Conservation (phyloP, 2,797 vertebrate genomes). For the Hirundo rustica region DNA sequence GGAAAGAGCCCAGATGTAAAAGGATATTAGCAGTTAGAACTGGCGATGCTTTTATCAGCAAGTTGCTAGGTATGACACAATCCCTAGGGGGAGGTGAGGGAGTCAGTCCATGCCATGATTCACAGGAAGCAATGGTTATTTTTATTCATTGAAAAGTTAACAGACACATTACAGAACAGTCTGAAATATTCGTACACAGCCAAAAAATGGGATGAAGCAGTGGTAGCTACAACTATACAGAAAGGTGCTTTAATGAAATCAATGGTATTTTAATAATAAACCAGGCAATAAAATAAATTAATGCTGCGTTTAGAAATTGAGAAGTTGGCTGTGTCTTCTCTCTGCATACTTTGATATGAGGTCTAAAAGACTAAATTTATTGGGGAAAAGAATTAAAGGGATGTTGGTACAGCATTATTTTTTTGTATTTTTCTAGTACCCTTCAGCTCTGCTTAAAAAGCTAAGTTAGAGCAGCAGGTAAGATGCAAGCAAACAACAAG, state of each 20-base stretch:
- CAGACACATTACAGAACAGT: background rate
- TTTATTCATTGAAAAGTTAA: conserved; percentile 38
- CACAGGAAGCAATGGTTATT: conserved; percentile 41
- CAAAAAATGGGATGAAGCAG: background rate
- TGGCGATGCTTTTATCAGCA: background rate
- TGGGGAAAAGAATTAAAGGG: background rate
- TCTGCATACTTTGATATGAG: background rate
- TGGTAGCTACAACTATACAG: background rate
- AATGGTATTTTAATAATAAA: background rate
- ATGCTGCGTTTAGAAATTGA: background rate
- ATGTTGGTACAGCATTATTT: background rate
- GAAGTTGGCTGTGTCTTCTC: background rate
- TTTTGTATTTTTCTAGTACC: background rate
- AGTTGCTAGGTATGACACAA: background rate
- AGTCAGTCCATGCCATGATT: conserved; percentile 16
- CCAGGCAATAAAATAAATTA: background rate
- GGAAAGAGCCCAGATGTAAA: background rate
- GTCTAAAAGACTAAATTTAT: background rate
- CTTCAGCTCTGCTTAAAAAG: background rate
- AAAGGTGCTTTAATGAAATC: background rate
- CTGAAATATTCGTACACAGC: background rate
- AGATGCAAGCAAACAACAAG: background rate
- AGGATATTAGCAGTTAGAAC: background rate
- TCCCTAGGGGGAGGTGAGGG: background rate
- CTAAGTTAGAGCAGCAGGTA: background rate